A percentile compares a stretch with the other conserved stretches of the same genome.
Evolutionary conservation across 2,113 vertebrate genomes (phyloP).

Genomic region (Phyllopteryx taeniolatus): DNA sequence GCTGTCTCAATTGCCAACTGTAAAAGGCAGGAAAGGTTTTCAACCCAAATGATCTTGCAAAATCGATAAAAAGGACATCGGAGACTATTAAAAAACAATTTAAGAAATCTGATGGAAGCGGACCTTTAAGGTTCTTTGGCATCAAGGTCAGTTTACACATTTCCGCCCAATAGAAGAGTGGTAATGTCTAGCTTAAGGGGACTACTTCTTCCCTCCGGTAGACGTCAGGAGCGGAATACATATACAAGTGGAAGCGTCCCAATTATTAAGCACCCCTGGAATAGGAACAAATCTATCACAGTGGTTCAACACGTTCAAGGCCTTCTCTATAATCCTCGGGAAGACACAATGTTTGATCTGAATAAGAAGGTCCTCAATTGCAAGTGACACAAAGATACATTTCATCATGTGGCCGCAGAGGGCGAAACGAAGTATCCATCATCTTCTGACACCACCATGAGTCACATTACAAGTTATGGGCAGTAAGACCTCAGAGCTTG

Average conservation of each 20-base stretch:
- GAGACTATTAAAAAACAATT: too few relatives aligned
- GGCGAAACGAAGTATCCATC: slow-evolving; percentile 22
- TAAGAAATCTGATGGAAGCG: too few relatives aligned
- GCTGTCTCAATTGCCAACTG: too few relatives aligned
- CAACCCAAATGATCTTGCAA: too few relatives aligned
- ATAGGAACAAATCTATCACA: slow-evolving; percentile 1
- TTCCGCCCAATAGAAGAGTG: neutral
- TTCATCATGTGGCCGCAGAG: slow-evolving; percentile 23
- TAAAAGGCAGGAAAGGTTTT: too few relatives aligned
- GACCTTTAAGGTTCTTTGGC: too few relatives aligned
- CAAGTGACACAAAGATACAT: slow-evolving; percentile 35
- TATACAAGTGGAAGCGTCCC: neutral
- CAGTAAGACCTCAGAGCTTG: slow-evolving; percentile 1
- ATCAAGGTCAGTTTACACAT: neutral
- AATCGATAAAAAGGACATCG: too few relatives aligned
- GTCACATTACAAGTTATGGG: slow-evolving; percentile 16
- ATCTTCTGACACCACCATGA: slow-evolving; percentile 15
- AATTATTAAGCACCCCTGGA: neutral
- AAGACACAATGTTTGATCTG: slow-evolving; percentile 42
- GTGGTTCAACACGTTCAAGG: slow-evolving; percentile 30
- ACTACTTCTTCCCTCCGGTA: neutral
- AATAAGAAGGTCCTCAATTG: slow-evolving; percentile 29
- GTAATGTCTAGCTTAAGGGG: neutral
- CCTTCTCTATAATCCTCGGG: slow-evolving; percentile 43
- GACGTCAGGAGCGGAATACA: neutral